Conservation (phyloP, 2,888 invertebrate species). For the Fragum fragum region DNA sequence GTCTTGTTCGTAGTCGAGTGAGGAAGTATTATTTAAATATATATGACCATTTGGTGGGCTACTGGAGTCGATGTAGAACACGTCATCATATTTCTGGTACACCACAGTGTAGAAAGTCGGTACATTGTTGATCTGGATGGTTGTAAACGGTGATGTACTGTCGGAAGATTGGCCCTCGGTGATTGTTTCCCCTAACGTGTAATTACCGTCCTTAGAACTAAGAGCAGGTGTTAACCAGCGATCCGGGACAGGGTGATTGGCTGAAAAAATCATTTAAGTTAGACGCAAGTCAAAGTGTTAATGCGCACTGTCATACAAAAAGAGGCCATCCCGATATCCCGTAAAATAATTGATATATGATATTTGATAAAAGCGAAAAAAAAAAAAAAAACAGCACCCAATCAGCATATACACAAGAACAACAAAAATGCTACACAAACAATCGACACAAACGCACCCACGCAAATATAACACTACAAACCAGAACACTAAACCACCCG, state of each 20-base stretch:
- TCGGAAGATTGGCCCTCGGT: neutral
- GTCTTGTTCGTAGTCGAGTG: conserved; percentile 4
- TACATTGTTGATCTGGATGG: conserved; percentile 10
- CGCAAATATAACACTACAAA: too few relatives aligned
- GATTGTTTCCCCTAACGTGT: conserved; percentile 6
- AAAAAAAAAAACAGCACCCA: too few relatives aligned
- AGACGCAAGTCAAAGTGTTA: too few relatives aligned
- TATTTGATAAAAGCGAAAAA: too few relatives aligned
- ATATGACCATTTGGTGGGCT: neutral
- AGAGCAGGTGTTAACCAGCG: neutral
- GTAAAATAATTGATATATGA: too few relatives aligned
- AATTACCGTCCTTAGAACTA: neutral
- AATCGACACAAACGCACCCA: too few relatives aligned
- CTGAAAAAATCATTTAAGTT: too few relatives aligned
- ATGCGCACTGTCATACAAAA: too few relatives aligned
- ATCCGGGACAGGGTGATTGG: neutral
- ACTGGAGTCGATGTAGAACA: neutral
- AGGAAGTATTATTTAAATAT: neutral
- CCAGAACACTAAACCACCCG: too few relatives aligned
- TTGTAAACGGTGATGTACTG: neutral
- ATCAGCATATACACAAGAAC: too few relatives aligned
- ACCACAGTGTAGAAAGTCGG: conserved; percentile 4
- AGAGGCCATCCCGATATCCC: too few relatives aligned
- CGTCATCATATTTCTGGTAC: conserved; percentile 4
- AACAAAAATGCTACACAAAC: too few relatives aligned